phyloP scores from a whole-genome alignment of 2,113 vertebrate genomes.

The Serilophus lunatus region DNA sequence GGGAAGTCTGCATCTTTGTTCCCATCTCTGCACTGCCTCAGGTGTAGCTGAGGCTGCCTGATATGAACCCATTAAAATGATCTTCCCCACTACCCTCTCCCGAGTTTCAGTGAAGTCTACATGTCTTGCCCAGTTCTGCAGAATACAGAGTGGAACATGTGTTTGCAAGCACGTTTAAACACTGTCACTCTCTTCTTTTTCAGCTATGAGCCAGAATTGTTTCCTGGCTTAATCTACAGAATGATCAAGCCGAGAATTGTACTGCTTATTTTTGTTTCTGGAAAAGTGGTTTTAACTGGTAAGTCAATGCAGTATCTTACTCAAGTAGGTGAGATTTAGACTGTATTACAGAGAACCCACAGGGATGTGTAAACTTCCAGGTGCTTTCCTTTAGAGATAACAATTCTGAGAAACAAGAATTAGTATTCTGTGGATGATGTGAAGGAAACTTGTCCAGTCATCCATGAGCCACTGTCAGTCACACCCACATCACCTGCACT shows the following conservation, averaged over 20 bases:
- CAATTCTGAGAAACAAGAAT: neutral
- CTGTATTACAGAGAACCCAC: neutral
- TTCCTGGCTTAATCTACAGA: conserved; percentile 98
- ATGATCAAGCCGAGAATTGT: conserved; percentile 99
- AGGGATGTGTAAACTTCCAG: neutral
- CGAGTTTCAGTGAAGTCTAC: neutral
- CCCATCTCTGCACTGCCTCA: neutral
- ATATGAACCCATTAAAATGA: neutral
- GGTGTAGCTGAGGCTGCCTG: neutral
- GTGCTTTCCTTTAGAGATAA: neutral
- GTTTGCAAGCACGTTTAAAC: neutral
- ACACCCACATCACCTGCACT: neutral
- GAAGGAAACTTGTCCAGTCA: neutral
- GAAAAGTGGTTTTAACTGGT: conserved; percentile 99
- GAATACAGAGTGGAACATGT: neutral
- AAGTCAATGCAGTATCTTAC: conserved; percentile 38
- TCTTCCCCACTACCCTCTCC: neutral
- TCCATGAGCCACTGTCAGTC: neutral
- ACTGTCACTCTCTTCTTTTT: conserved; percentile 18
- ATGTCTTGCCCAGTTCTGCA: neutral
- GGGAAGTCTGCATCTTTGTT: neutral
- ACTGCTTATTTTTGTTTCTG: conserved; percentile 97
- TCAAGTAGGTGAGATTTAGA: neutral
- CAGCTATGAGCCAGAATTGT: conserved; percentile 96
- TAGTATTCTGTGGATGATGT: neutral